phyloP scores from a whole-genome alignment of 1,140 invertebrate genomes.

The Drosophila pachea region DNA sequence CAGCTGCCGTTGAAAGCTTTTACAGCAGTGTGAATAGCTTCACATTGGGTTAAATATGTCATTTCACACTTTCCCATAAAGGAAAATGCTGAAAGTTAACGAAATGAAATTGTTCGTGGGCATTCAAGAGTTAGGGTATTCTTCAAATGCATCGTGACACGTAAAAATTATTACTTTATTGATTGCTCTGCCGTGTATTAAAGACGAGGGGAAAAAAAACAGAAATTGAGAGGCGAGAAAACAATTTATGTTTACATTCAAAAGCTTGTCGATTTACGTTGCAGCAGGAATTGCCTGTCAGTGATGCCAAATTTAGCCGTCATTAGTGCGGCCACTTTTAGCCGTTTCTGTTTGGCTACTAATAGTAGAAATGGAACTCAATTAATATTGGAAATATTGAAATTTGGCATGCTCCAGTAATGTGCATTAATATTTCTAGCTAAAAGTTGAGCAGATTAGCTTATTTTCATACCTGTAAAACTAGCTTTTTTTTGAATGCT shows the following conservation, averaged over 20 bases:
- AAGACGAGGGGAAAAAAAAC: not conserved
- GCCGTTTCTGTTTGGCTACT: too few species aligned
- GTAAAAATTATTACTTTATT: conserved; percentile 4
- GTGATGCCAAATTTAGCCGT: not conserved
- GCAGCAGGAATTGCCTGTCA: not conserved
- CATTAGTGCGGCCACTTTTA: not conserved
- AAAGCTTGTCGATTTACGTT: conserved; percentile 3
- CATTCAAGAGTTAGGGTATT: not conserved
- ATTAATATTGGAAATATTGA: too few species aligned
- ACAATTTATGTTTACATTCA: conserved; percentile 11
- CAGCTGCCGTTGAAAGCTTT: conserved; percentile 9
- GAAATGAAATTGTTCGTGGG: not conserved
- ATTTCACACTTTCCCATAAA: conserved; percentile 9
- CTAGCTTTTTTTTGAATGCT: not conserved
- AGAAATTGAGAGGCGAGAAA: conserved; percentile 5
- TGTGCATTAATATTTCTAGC: not conserved
- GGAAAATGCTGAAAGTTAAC: not conserved
- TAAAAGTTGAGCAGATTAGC: not conserved
- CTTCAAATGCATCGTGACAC: not conserved
- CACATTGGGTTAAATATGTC: not conserved
- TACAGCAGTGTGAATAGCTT: not conserved
- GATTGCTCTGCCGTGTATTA: conserved; percentile 10
- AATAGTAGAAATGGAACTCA: too few species aligned
- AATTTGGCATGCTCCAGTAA: not conserved
- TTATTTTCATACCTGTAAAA: not conserved